phyloP scores from a whole-genome alignment of 2,888 invertebrate genomes.

The Polia nebulosa region DNA sequence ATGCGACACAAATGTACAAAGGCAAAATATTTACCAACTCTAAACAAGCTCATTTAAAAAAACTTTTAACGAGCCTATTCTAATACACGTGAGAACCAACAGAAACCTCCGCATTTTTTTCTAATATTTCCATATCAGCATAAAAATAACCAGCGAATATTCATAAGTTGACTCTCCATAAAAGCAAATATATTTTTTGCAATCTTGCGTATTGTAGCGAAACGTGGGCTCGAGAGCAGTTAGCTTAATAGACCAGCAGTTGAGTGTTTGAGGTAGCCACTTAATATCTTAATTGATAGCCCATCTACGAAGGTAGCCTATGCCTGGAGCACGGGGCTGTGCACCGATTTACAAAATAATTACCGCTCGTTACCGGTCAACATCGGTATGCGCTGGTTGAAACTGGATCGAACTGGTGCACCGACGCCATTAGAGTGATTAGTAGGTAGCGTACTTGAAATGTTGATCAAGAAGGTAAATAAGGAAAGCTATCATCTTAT shows the following conservation, averaged over 20 bases:
- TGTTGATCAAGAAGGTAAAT: no score
- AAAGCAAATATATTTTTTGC: constrained; percentile 32
- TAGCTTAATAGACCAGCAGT: constrained; percentile 19
- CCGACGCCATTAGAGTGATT: constrained; percentile 9
- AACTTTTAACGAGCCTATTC: not conserved
- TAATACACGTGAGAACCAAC: constrained; percentile 34
- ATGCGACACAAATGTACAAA: no score
- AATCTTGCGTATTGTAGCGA: constrained; percentile 28
- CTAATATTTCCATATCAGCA: constrained; percentile 38
- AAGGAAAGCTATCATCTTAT: constrained; percentile 2
- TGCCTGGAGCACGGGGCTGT: constrained; percentile 24
- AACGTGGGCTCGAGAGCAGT: constrained; percentile 21
- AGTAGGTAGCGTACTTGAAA: no score
- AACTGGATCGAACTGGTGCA: constrained; percentile 28
- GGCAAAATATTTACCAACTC: no score
- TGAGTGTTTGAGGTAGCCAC: constrained; percentile 35
- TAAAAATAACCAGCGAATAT: constrained; percentile 52
- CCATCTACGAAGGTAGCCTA: constrained; percentile 34
- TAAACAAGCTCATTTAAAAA: no score
- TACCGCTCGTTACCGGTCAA: constrained; percentile 40
- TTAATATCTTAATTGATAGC: constrained; percentile 58
- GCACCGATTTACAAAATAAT: constrained; percentile 55
- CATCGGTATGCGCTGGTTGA: constrained; percentile 14
- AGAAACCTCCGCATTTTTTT: constrained; percentile 10
- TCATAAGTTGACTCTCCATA: constrained; percentile 44